Percentiles rank a stretch among this genome's conserved stretches.
Evolutionary conservation across 2,888 invertebrate genomes (phyloP).

Genomic region (Lypha dubia): DNA sequence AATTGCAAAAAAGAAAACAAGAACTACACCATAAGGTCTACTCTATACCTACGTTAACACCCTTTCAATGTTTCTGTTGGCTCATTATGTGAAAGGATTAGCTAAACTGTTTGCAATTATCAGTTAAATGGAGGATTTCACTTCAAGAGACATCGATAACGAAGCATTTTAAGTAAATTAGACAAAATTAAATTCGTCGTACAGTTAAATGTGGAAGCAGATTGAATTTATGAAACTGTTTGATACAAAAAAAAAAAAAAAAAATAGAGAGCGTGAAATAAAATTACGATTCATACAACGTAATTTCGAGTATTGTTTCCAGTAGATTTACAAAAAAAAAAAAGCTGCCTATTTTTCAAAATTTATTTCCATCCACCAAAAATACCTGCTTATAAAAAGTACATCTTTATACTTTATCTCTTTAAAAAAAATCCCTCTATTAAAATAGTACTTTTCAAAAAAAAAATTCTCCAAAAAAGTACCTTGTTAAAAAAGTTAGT

Average conservation of each 20-base stretch:
- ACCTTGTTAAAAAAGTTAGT: neutral
- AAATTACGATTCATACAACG: no score
- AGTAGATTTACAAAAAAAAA: no score
- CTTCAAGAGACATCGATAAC: constrained; percentile 62
- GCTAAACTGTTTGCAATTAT: constrained; percentile 68
- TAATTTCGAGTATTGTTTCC: no score
- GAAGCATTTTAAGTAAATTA: constrained; percentile 49
- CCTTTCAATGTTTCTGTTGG: constrained; percentile 70
- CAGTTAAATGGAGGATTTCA: constrained; percentile 62
- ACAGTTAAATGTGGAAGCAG: neutral
- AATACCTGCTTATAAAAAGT: no score
- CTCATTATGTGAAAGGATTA: constrained; percentile 72
- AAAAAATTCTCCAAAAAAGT: no score
- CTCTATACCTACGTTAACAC: constrained; percentile 58
- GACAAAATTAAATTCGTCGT: neutral
- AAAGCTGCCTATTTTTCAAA: no score
- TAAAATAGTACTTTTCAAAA: no score
- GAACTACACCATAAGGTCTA: constrained; percentile 39
- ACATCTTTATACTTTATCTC: no score
- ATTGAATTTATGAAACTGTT: neutral
- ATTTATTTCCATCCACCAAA: no score
- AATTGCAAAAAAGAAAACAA: neutral
- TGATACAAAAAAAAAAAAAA: neutral
- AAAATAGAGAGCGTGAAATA: no score
- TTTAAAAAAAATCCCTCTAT: no score